A percentile compares a stretch with the other conserved stretches of the same genome.
These are phyloP conservation scores for Labeo catla DNA, from an alignment of 2,113 vertebrate species.

Conservation along the genomic window DNA sequence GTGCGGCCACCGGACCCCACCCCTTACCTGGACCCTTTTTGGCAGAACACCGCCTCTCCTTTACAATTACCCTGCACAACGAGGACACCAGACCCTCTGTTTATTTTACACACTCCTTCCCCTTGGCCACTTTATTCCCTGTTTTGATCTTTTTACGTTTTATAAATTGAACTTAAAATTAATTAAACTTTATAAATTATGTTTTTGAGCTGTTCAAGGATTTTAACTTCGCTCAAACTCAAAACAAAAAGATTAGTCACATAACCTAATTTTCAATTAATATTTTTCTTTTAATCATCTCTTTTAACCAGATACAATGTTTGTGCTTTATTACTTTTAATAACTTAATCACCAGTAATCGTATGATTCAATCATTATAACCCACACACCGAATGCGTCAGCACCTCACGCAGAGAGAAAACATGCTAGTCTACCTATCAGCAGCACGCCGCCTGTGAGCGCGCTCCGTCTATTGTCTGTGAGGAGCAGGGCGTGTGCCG, in stretches of 20 bases:
- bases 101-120: too few relatives aligned
- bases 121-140: too few relatives aligned
- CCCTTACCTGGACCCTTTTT: too few relatives aligned
- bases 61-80: too few relatives aligned
- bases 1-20: too few relatives aligned
- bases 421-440: conserved; percentile 17
- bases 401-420: conserved; percentile 1
- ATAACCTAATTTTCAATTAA: not conserved
- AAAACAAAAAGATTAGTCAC: not conserved
- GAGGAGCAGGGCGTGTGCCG: conserved; percentile 56
- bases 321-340: not conserved
- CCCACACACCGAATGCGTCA: conserved; percentile 22
- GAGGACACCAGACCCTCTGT: too few relatives aligned
- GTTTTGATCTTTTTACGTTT: too few relatives aligned
- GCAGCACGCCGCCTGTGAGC: not conserved
- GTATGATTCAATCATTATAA: not conserved
- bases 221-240: not conserved
- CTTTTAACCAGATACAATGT: not conserved
- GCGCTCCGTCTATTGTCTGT: conserved; percentile 52
- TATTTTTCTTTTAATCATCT: not conserved
- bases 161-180: too few relatives aligned
- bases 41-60: too few relatives aligned
- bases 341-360: not conserved
- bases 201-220: too few relatives aligned
- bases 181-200: too few relatives aligned